phyloP scores from a whole-genome alignment of 2,888 invertebrate species.

The Seira musarum region DNA sequence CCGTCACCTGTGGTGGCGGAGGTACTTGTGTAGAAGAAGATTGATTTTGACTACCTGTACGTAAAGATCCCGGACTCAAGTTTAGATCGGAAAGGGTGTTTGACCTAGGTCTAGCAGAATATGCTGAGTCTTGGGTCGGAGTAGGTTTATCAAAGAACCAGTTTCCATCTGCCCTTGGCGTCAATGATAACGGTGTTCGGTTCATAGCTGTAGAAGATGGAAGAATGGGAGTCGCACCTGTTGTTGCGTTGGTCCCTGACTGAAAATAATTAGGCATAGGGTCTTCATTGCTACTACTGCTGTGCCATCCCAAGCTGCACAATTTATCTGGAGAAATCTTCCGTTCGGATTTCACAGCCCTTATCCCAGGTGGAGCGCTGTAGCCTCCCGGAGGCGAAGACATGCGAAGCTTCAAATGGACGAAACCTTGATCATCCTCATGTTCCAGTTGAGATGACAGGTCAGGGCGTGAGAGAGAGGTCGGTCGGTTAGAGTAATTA shows the following conservation, averaged over 20 bases:
- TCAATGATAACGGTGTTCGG: conserved; percentile 42
- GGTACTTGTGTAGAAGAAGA: background rate
- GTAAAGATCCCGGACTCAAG: conserved; percentile 40
- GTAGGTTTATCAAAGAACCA: conserved; percentile 45
- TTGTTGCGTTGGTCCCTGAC: background rate
- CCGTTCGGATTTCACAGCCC: conserved; percentile 29
- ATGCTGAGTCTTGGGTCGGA: conserved; percentile 11
- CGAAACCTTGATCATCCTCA: conserved; percentile 61
- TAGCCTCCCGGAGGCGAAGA: conserved; percentile 23
- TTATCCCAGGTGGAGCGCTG: conserved; percentile 6
- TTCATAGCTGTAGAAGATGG: conserved; percentile 6
- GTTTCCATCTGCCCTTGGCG: conserved; percentile 40
- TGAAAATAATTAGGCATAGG: conserved; percentile 61
- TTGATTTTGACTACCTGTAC: conserved; percentile 31
- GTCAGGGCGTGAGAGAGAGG: background rate
- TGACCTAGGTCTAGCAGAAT: conserved; percentile 33
- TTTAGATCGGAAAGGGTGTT: conserved; percentile 60
- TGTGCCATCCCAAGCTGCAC: conserved; percentile 58
- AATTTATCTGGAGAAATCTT: conserved; percentile 62
- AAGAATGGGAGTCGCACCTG: conserved; percentile 6
- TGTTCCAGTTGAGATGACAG: background rate
- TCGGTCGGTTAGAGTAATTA: background rate
- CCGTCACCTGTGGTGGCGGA: background rate
- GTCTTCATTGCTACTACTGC: conserved; percentile 5
- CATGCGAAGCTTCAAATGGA: conserved; percentile 58